A percentile compares a stretch with the other conserved stretches of the same genome.
phyloP scores from a whole-genome alignment of 2,888 invertebrate species.

The Phyto melanocephala region DNA sequence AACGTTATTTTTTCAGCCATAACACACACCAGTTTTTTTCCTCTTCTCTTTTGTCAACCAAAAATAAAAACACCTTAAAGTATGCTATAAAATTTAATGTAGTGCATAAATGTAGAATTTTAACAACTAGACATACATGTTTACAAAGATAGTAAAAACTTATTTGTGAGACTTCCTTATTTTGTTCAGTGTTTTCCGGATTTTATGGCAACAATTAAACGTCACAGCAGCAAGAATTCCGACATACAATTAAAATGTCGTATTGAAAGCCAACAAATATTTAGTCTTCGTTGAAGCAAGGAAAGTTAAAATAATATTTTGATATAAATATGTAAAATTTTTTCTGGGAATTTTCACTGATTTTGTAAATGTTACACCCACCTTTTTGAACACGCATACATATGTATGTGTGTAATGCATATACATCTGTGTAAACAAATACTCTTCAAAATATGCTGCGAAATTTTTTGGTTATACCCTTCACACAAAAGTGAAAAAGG shows the following conservation, averaged over 20 bases:
- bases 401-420: too few species aligned
- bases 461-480: too few species aligned
- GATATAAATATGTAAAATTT: neutral
- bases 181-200: neutral
- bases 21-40: neutral
- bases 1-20: neutral
- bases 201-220: neutral
- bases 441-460: neutral
- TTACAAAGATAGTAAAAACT: neutral
- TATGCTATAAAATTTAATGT: conserved; percentile 43
- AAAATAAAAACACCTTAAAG: neutral
- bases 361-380: too few species aligned
- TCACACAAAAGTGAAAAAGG: too few species aligned
- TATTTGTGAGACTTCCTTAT: neutral
- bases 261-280: neutral
- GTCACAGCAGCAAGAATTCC: neutral
- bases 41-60: conserved; percentile 1
- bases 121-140: neutral
- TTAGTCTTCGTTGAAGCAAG: neutral
- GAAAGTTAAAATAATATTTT: neutral
- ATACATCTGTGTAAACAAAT: too few species aligned
- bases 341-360: too few species aligned
- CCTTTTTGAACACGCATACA: too few species aligned
- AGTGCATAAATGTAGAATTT: conserved; percentile 1
- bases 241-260: neutral